A percentile compares a stretch with the other conserved stretches of the same genome.
These are phyloP conservation scores for Diacarnus erythraeanus DNA, from an alignment of 37 sponge, comb jelly and placozoan species.

Conservation along the genomic window DNA sequence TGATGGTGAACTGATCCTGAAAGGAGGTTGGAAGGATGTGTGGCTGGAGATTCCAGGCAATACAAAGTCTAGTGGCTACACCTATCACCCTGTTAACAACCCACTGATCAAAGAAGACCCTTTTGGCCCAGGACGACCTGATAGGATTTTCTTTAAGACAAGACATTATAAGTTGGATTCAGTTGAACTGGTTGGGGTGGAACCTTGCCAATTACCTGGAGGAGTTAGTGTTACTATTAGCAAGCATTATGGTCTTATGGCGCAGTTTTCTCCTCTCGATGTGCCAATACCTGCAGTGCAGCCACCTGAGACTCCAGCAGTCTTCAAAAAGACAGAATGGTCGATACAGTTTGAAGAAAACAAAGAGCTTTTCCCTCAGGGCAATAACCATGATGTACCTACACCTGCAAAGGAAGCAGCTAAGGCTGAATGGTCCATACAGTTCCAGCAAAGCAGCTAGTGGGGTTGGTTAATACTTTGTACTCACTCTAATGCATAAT, in stretches of 20 bases:
- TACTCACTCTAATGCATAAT: background rate
- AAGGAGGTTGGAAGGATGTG: slow-evolving; percentile 70
- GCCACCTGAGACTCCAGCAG: background rate
- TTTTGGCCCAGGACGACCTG: slow-evolving; percentile 45
- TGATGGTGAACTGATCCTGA: slow-evolving; percentile 48
- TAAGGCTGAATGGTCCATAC: background rate
- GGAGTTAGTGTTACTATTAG: slow-evolving; percentile 32
- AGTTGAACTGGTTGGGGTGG: slow-evolving; percentile 58
- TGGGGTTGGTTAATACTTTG: background rate
- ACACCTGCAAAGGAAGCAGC: too few species aligned
- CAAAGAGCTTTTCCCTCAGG: too few species aligned
- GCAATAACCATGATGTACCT: too few species aligned
- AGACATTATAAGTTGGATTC: slow-evolving; percentile 61
- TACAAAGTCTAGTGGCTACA: slow-evolving; percentile 32
- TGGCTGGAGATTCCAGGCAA: slow-evolving; percentile 53
- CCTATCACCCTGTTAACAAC: slow-evolving; percentile 56
- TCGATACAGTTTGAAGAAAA: slow-evolving; percentile 20
- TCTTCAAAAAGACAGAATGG: slow-evolving; percentile 32
- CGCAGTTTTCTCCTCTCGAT: slow-evolving; percentile 43
- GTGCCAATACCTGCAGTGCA: background rate
- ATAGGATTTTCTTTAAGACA: slow-evolving; percentile 52
- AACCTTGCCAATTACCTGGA: background rate
- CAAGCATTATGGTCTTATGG: slow-evolving; percentile 59
- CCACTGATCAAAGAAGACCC: slow-evolving; percentile 53
- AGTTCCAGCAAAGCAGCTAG: background rate